Conservation (phyloP, 64 coral and sea anemone genomes). For the Trachythela sp. region DNA sequence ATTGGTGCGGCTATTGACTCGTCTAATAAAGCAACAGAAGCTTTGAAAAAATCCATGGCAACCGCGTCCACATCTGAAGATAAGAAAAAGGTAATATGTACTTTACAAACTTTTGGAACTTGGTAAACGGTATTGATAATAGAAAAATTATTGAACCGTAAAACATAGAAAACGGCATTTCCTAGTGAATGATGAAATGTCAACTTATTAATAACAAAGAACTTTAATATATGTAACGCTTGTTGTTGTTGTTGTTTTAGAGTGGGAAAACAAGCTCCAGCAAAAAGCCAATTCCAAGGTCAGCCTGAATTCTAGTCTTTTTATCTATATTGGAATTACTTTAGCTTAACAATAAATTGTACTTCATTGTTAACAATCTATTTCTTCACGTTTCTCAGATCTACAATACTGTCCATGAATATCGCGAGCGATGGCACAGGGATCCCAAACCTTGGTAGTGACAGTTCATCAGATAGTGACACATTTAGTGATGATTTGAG, state of each 20-base stretch:
- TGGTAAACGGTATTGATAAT: too few species aligned
- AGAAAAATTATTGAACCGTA: too few species aligned
- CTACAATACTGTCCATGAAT: background rate
- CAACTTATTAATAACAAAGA: too few species aligned
- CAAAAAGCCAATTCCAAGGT: constrained; percentile 13
- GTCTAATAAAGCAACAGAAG: constrained; percentile 83
- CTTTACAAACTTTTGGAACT: background rate
- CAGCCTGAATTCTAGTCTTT: background rate
- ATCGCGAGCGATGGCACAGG: background rate
- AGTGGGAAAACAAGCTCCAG: background rate
- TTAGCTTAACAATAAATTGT: background rate
- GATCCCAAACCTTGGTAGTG: background rate
- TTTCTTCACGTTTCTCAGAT: background rate
- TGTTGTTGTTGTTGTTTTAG: background rate
- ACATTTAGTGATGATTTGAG: background rate
- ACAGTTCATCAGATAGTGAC: background rate
- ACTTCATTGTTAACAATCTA: background rate
- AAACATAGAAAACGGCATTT: too few species aligned
- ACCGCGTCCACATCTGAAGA: constrained; percentile 13
- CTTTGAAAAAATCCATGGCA: constrained; percentile 62
- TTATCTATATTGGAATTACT: background rate
- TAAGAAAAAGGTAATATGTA: constrained; percentile 29
- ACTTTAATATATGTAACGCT: background rate
- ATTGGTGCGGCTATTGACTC: constrained; percentile 80
- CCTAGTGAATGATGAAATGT: too few species aligned